These are phyloP conservation scores for Reinhardtius hippoglossoides DNA, from an alignment of 2,113 vertebrate genomes.

Conservation along the genomic window DNA sequence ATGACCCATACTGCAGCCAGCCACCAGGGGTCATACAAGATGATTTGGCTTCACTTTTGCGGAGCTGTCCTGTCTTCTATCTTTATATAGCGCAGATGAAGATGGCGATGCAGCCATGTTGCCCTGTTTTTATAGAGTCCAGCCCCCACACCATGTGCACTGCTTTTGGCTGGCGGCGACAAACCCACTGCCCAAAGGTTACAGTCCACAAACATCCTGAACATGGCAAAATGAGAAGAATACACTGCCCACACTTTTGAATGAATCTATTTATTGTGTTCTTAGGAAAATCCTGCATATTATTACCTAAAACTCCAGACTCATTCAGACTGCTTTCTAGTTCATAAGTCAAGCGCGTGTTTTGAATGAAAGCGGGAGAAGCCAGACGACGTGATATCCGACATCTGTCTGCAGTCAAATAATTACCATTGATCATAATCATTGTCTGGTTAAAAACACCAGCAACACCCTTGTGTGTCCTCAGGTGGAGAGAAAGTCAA, in stretches of 20 bases:
- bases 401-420: background rate
- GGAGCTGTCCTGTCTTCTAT: too few species aligned
- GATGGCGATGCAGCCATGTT: too few species aligned
- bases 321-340: background rate
- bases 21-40: too few species aligned
- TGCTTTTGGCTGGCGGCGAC: too few species aligned
- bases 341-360: too few species aligned
- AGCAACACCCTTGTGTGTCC: background rate
- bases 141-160: background rate
- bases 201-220: background rate
- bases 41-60: too few species aligned
- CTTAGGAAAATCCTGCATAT: background rate
- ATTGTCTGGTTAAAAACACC: background rate
- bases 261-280: background rate
- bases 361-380: background rate
- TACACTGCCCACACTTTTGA: background rate
- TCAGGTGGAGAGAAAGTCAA: constrained; percentile 20
- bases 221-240: background rate
- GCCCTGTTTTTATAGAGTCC: background rate
- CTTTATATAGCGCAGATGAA: too few species aligned
- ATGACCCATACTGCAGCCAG: too few species aligned
- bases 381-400: background rate
- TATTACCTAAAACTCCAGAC: background rate
- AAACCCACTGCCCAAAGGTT: background rate
- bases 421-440: constrained; percentile 1